Evolutionary conservation across 2,113 vertebrate genomes (phyloP).

Genomic region (Poeciliopsis retropinna): DNA sequence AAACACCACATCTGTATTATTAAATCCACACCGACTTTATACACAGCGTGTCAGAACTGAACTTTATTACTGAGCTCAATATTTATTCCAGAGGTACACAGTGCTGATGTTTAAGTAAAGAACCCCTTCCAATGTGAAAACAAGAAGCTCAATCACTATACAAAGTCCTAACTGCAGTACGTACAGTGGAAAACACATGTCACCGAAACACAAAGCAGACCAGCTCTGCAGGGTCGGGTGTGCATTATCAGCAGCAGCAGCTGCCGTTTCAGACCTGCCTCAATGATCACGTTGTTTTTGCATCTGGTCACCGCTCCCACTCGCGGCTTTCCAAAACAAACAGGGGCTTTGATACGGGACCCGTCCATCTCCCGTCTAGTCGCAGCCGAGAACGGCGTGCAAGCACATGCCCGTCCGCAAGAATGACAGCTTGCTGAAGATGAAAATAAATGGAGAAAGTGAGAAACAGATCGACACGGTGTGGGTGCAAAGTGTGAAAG

Average conservation of each 20-base stretch:
- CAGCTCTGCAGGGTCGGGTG: conserved; percentile 22
- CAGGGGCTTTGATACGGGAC: conserved; percentile 46
- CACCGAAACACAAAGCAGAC: conserved; percentile 58
- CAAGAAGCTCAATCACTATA: conserved; percentile 28
- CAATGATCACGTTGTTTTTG: conserved; percentile 60
- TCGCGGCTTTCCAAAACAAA: conserved; percentile 63
- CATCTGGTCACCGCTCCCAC: conserved; percentile 57
- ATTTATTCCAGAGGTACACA: conserved; percentile 19
- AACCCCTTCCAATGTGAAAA: conserved; percentile 1
- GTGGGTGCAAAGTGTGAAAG: conserved; percentile 40
- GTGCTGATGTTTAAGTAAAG: conserved; percentile 7
- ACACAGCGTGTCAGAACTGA: conserved; percentile 19
- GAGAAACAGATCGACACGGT: conserved; percentile 27
- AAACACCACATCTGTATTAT: conserved; percentile 25
- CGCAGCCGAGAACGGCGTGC: conserved; percentile 17
- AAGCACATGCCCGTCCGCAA: conserved; percentile 5
- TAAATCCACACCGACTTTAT: not conserved
- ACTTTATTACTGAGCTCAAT: conserved; percentile 13
- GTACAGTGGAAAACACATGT: conserved; percentile 55
- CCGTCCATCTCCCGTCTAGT: conserved; percentile 31
- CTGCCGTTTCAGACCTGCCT: conserved; percentile 35
- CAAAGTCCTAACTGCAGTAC: conserved; percentile 15
- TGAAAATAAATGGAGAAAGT: not conserved
- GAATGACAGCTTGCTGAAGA: conserved; percentile 6
- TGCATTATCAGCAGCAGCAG: conserved; percentile 46